Conservation (phyloP, 2,888 invertebrate species). For the Luperina testacea region DNA sequence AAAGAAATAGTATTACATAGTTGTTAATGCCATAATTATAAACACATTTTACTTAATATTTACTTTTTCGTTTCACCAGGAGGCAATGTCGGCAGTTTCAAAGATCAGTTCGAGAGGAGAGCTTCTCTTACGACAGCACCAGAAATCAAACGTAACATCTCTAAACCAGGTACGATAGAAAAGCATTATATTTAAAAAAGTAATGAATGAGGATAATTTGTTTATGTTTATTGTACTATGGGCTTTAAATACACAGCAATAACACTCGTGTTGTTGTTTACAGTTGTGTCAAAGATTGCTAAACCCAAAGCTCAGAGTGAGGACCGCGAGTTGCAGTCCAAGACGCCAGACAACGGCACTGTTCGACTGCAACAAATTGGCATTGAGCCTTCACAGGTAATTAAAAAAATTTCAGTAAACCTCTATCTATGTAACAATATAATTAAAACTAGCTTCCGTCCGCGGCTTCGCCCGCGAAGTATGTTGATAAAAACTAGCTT, state of each 20-base stretch:
- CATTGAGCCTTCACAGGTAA: constrained; percentile 86
- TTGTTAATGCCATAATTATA: not conserved
- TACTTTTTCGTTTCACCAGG: constrained; percentile 74
- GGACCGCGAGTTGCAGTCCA: constrained; percentile 83
- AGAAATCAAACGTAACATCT: constrained; percentile 83
- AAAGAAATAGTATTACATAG: too few species aligned
- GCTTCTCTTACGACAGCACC: constrained; percentile 91
- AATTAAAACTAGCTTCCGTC: not conserved
- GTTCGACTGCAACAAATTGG: constrained; percentile 88
- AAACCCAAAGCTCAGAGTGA: constrained; percentile 88
- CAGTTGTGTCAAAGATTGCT: constrained; percentile 87
- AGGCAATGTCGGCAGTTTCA: constrained; percentile 96
- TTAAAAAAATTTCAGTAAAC: not conserved
- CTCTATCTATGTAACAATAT: not conserved
- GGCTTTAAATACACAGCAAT: accelerated
- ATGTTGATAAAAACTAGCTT: too few species aligned
- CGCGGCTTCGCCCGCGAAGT: too few species aligned
- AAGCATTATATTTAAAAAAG: not conserved
- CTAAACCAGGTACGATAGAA: constrained; percentile 80
- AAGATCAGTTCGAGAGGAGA: constrained; percentile 95
- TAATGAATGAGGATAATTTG: not conserved
- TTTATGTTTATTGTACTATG: not conserved
- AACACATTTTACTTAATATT: not conserved
- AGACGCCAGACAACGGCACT: constrained; percentile 80
- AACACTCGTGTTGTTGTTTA: constrained; percentile 38